Conservation (phyloP, 2,888 invertebrate genomes). For the Cistogaster globosa region DNA sequence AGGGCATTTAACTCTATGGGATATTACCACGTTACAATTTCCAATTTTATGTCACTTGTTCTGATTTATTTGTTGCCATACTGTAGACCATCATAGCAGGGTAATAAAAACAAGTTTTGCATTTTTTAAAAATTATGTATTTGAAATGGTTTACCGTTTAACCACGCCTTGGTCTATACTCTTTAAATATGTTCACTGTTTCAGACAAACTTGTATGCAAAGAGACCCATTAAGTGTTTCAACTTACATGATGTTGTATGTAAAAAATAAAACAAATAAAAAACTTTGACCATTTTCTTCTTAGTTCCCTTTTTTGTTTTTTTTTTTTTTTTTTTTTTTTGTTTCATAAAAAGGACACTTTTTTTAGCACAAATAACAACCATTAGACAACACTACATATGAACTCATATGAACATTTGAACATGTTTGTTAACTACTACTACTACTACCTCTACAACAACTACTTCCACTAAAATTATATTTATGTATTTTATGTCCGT, state of each 20-base stretch:
- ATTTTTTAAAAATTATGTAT: slow-evolving; percentile 52
- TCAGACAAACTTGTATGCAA: slow-evolving; percentile 40
- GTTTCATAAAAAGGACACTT: slow-evolving; percentile 50
- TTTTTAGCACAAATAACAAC: slow-evolving; percentile 43
- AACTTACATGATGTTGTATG: slow-evolving; percentile 56
- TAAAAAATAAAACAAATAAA: slow-evolving; percentile 21
- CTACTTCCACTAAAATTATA: slow-evolving; percentile 46
- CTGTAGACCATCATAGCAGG: slow-evolving; percentile 30
- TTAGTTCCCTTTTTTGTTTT: neutral
- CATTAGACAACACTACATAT: slow-evolving; percentile 55
- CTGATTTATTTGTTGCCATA: neutral
- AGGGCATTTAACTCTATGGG: too few relatives aligned
- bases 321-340: neutral
- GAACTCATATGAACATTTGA: slow-evolving; percentile 57
- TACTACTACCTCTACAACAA: slow-evolving; percentile 48
- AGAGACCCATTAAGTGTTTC: slow-evolving; percentile 55
- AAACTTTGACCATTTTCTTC: slow-evolving; percentile 57
- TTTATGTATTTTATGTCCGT: slow-evolving; percentile 65
- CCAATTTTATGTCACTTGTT: neutral
- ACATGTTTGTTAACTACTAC: slow-evolving; percentile 70
- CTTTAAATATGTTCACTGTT: slow-evolving; percentile 17
- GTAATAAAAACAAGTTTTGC: slow-evolving; percentile 58
- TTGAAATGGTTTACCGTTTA: slow-evolving; percentile 66
- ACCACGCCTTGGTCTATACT: slow-evolving; percentile 60
- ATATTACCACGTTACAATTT: neutral